Base-by-base conservation (phyloP, 2,113 vertebrate species). In the Bagarius yarrelli region DNA sequence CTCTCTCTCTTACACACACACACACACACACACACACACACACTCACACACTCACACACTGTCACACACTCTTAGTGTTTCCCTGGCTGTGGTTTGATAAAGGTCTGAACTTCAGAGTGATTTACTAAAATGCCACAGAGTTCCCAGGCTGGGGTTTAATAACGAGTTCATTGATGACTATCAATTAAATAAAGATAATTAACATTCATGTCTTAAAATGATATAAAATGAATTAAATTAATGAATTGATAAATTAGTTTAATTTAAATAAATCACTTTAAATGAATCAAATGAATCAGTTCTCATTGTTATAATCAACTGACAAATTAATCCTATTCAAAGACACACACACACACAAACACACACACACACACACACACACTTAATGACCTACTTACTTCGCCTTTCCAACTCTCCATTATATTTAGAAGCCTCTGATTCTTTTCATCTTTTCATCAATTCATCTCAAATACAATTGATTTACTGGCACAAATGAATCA, bases 41-140 rank as follows among this genome's bases (percentile, higher is more conserved):
- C 57, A 27, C 27, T 11, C 27, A 30, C 60, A 9, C 60, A 14
- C 60, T 11, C 30, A 9, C 30, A 11, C 66, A 1, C 36, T 4
- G 3, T 4, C 36, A 40, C 36, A 40, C 60, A 73, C 53, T 63
- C 79, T 16, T 47, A 21, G 12, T 2, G 27, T 73, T 55, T 73
- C 71, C 80, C 2, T 0, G 66, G 76, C 53, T 57, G 61, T 67
- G 36, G 34, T 15, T 27, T 40, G 56, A 52, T 52, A 44, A 67
- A 40, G 36, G 66, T 5, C 60, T 30, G 73, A 79, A 64, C 52
- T 69, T 64, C 27, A 63, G 30, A 74, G 69, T 84, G 79, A 73
- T 84, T 78, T 84, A 75, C 61, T 74, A 73, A 70, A 85, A 85
- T 82, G 83, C 78, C 83, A 74, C 53, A 0, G 11, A 71, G 78